Conservation (phyloP, 1,140 invertebrate genomes). For the Apis dorsata region DNA sequence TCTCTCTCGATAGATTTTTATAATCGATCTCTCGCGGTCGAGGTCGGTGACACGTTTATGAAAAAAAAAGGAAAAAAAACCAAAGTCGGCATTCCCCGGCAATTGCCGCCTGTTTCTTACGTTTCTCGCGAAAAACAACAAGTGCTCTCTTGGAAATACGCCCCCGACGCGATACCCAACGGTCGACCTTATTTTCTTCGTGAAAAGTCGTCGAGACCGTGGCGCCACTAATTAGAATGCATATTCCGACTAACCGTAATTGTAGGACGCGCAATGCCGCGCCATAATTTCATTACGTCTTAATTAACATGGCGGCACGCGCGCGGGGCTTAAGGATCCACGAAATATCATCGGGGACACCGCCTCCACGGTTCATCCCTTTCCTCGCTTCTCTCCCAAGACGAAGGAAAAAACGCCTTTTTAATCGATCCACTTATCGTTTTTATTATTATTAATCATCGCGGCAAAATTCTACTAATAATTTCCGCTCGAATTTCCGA, state of each 20-base stretch:
- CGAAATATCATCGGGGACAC: slow-evolving; percentile 41
- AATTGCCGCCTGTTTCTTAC: slow-evolving; percentile 11
- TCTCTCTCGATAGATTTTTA: background rate
- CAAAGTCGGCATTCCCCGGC: too few species aligned
- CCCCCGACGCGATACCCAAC: slow-evolving; percentile 11
- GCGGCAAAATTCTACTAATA: too few species aligned
- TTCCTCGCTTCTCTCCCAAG: background rate
- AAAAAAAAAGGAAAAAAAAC: background rate
- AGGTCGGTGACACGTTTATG: background rate
- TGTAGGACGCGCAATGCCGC: slow-evolving; percentile 44
- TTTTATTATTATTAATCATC: too few species aligned
- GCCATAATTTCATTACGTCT: slow-evolving; percentile 64
- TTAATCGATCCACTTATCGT: too few species aligned
- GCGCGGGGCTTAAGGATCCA: slow-evolving; percentile 35
- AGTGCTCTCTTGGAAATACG: slow-evolving; percentile 9
- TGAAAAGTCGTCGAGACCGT: slow-evolving; percentile 45
- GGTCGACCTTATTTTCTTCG: slow-evolving; percentile 49
- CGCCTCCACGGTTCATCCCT: slow-evolving; percentile 3
- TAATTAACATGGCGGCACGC: slow-evolving; percentile 56
- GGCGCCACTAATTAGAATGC: slow-evolving; percentile 49
- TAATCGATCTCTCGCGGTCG: slow-evolving; percentile 3
- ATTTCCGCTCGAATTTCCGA: too few species aligned
- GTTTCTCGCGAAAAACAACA: slow-evolving; percentile 13
- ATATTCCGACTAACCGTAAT: slow-evolving; percentile 45
- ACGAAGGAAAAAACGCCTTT: background rate